Base-by-base conservation (phyloP, 2,797 vertebrate genomes). In the Manis pentadactyla region DNA sequence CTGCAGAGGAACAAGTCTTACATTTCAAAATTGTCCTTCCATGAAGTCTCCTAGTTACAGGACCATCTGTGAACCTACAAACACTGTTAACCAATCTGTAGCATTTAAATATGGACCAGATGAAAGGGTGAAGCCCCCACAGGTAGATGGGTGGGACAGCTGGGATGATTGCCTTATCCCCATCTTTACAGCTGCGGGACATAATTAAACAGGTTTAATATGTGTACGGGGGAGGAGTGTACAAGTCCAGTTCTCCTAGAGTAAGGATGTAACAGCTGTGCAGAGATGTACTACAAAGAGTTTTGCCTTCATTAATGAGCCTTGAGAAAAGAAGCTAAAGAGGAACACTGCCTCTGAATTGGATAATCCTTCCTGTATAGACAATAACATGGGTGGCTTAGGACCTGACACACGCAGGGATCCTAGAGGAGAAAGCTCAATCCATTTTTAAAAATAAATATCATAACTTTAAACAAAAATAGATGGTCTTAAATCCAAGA, bases 381-480 rank as follows among this genome's bases (percentile, higher is more conserved):
- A 63, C 25, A 57, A 18, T 51, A 49, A 11, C 68, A 13, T 1
- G 42, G 9, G 1, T 15, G 59, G 51, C 42, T 94, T 81, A 29
- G 31, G 19, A 23, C 63, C 64, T 15, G 17, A 7, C 14, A 84
- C 53, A 93, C n/a, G 59, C 0, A 74, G 42, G 6, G 15, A 59
- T 64, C 39, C 21, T 1, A 19, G n/a, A 29, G 6, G 69, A 83
- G 87, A n/a, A 29, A 27, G 37, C 13, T 18, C 31, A 39, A 25
- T 15, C 17, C 46, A 37, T 37, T 66, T 66, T 81, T 87, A 9
- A 61, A 85, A 92, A 66, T 29, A 78, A 92, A 69, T 79, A 64
- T 31, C 82, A 49, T 64, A 27, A 87, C 73, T 96, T 88, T 66
- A 91, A 84, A 88, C 81, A 86, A 93, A 96, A 96, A 87, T 9